These are phyloP conservation scores for Denticeps clupeoides DNA, from an alignment of 2,797 vertebrate species.

Conservation along the genomic window DNA sequence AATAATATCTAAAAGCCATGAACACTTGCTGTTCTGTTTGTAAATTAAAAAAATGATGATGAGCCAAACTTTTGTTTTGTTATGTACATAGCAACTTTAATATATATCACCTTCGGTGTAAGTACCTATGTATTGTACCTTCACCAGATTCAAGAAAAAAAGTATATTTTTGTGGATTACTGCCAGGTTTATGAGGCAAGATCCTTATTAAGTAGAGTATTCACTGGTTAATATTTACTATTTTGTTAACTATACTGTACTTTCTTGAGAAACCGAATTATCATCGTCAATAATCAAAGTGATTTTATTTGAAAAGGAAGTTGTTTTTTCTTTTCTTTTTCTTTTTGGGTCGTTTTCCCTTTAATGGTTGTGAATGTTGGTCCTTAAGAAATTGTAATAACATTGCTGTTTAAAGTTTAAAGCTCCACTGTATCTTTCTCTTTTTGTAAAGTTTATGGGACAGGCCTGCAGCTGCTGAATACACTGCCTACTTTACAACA, in stretches of 20 bases:
- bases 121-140: slow-evolving; percentile 83
- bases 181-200: slow-evolving; percentile 86
- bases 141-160: slow-evolving; percentile 80
- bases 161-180: slow-evolving; percentile 99
- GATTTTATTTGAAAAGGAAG: slow-evolving; percentile 65
- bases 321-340: too few species aligned
- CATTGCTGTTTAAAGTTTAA: slow-evolving; percentile 77
- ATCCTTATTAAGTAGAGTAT: slow-evolving; percentile 87
- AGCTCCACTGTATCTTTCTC: slow-evolving; percentile 70
- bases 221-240: slow-evolving; percentile 94
- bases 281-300: slow-evolving; percentile 67
- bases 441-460: slow-evolving; percentile 51
- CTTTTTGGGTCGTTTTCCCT: slow-evolving; percentile 63
- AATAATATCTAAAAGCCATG: slow-evolving; percentile 94
- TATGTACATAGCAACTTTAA: slow-evolving; percentile 75
- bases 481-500: slow-evolving; percentile 55
- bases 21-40: slow-evolving; percentile 89
- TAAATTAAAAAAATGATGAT: slow-evolving; percentile 93
- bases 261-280: slow-evolving; percentile 79
- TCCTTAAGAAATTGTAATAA: slow-evolving; percentile 70
- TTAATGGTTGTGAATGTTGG: slow-evolving; percentile 83
- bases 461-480: slow-evolving; percentile 54
- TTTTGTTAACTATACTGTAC: slow-evolving; percentile 91
- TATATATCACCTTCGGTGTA: slow-evolving; percentile 88
- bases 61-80: slow-evolving; percentile 83